Base-by-base conservation (phyloP, 2,797 vertebrate species). In the Hypotaenidia okinawae region DNA sequence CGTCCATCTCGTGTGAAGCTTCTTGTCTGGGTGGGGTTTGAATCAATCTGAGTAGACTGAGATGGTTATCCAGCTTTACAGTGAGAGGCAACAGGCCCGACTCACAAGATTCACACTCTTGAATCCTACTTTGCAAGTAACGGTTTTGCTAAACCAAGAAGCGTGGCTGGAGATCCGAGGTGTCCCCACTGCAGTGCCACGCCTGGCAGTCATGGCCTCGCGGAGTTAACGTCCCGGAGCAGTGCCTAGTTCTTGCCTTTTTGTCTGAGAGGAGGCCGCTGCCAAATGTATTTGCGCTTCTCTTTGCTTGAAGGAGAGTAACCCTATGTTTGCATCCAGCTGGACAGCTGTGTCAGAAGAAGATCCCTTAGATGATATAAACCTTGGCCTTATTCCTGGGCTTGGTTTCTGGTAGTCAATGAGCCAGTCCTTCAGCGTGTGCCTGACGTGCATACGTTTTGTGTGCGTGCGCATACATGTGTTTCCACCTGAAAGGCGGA, bases 11-110 rank as follows among this genome's bases (percentile, higher is more conserved):
- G 14, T 17, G 4, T 3, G 13, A 43, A 45, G 47, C 25, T 59
- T 67, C 22, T 72, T 16, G 32, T 43, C 33, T 19, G 16, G 5
- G 39, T 64, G 51, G 45, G 16, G 11, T 45, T 84, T 73, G 73
- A 67, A 25, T 58, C 37, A 18, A 14, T 51, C 51, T 80, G 39
- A 43, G 39, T 51, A 72, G 28, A 19, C 30, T 15, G 23, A n/a
- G 39, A 57, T 57, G 0, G 0, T 49, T 87, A 13, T 30, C 70
- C 1, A 5, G 30, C 54, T 77, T 73, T 72, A 55, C 5, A 2
- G 39, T 10, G 6, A 78, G 39, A 35, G 41, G 17, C 47, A 69
- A 12, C 8, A 57, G 57, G 47, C 23, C 61, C 41, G 49, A n/a
- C 43, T 52, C 23, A 6, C 6, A 43, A 27, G 47, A 47, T 6